A percentile compares a stretch with the other conserved stretches of the same genome.
Conservation (phyloP, 2,888 invertebrate genomes). For the Drosophila melanosoma region DNA sequence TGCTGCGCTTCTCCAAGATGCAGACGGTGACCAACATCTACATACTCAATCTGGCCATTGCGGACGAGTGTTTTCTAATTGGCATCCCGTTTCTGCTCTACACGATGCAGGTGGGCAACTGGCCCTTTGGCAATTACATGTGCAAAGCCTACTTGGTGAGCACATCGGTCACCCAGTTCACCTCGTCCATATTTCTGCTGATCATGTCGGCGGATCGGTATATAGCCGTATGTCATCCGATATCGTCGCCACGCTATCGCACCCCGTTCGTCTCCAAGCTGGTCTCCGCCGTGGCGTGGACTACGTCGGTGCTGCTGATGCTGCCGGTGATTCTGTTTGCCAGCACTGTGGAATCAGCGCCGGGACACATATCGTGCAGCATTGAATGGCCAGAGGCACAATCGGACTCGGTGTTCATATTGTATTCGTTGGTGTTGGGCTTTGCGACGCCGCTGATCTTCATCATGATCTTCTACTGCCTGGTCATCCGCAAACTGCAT, state of each 20-base stretch:
- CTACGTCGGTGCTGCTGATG: conserved; percentile 93
- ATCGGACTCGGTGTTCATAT: conserved; percentile 93
- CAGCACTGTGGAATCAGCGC: conserved; percentile 88
- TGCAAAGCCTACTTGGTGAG: conserved; percentile 97
- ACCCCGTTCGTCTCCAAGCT: conserved; percentile 94
- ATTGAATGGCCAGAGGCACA: conserved; percentile 92
- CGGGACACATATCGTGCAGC: conserved; percentile 88
- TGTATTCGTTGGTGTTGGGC: conserved; percentile 94
- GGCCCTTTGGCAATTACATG: conserved; percentile 95
- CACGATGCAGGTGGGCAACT: conserved; percentile 90
- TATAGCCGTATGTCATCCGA: conserved; percentile 97
- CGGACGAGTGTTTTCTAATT: conserved; percentile 96
- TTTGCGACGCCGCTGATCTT: conserved; percentile 94
- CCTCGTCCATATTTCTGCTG: conserved; percentile 95
- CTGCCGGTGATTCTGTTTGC: conserved; percentile 95
- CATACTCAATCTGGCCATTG: conserved; percentile 96
- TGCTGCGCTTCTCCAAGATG: conserved; percentile 96
- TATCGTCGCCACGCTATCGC: conserved; percentile 93
- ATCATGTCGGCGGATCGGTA: conserved; percentile 98
- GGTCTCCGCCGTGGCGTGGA: conserved; percentile 95
- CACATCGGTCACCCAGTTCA: conserved; percentile 96
- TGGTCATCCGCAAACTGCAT: conserved; percentile 94
- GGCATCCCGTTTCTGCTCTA: conserved; percentile 95
- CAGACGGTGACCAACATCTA: conserved; percentile 98
- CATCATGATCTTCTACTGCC: conserved; percentile 94